Conservation (phyloP, 1,140 invertebrate genomes). For the Lordiphosa clarofinis region DNA sequence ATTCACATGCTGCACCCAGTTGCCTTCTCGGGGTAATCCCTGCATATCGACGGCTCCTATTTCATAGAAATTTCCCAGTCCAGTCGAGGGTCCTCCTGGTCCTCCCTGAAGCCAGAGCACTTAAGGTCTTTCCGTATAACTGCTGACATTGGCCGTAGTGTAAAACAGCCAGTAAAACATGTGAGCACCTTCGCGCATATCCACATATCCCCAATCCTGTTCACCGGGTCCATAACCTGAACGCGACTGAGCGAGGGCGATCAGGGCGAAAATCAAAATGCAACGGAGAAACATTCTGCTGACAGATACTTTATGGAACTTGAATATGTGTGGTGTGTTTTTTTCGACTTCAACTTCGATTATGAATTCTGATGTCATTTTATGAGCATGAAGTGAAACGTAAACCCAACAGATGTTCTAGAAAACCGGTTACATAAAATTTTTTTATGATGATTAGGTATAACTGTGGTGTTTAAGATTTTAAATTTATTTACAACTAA, state of each 20-base stretch:
- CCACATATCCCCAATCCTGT: conserved; percentile 86
- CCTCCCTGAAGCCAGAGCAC: conserved; percentile 91
- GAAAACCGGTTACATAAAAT: no score
- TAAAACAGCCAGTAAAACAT: conserved; percentile 93
- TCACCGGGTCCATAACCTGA: conserved; percentile 81
- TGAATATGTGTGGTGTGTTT: no score
- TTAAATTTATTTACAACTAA: no score
- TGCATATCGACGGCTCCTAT: conserved; percentile 86
- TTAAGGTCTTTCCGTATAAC: conserved; percentile 84
- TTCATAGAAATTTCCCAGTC: conserved; percentile 89
- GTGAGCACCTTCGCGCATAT: conserved; percentile 85
- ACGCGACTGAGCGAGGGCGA: conserved; percentile 13
- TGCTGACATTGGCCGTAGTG: conserved; percentile 82
- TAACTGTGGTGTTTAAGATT: no score
- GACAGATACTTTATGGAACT: not conserved
- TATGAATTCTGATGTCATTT: no score
- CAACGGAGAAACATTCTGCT: conserved; percentile 24
- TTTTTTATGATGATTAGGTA: no score
- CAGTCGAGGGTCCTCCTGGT: conserved; percentile 87
- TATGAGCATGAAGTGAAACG: no score
- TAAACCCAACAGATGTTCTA: no score
- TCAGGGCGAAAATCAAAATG: conserved; percentile 8
- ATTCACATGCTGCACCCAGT: conserved; percentile 90
- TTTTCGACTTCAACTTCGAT: no score
- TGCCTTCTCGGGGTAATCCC: conserved; percentile 84